These are phyloP conservation scores for Blera fallax DNA, from an alignment of 2,888 invertebrate species.

Conservation along the genomic window DNA sequence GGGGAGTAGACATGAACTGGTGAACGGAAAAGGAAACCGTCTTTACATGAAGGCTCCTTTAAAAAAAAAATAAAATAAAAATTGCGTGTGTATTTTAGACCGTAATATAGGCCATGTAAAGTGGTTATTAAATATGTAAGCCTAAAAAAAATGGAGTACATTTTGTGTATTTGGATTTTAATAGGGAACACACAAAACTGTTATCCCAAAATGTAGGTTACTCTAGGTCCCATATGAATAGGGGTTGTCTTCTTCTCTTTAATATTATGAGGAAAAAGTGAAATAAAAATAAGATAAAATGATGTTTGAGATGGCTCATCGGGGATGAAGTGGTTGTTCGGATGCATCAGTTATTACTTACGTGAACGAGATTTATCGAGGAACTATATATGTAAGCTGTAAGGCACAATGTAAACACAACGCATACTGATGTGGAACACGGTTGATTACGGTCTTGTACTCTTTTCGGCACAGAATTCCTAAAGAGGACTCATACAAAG, in stretches of 20 bases:
- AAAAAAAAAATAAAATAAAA: not conserved
- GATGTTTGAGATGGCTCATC: constrained; percentile 1
- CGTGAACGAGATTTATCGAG: not conserved
- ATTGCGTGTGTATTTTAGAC: not conserved
- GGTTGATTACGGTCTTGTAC: not conserved
- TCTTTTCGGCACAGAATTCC: too few relatives aligned
- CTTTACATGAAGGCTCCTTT: not conserved
- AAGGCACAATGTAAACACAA: not conserved
- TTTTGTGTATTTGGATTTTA: not conserved
- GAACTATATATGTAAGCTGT: not conserved
- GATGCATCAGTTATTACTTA: constrained; percentile 15
- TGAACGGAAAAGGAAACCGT: not conserved
- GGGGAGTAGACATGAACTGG: constrained; percentile 30
- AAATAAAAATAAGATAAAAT: not conserved
- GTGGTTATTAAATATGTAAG: constrained; percentile 47
- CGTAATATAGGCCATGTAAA: constrained; percentile 38
- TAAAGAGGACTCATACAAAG: not conserved
- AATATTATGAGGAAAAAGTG: not conserved
- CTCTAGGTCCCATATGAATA: not conserved
- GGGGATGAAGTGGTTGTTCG: not conserved
- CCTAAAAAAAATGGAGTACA: constrained; percentile 6
- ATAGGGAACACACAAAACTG: constrained; percentile 7
- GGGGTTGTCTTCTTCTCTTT: not conserved
- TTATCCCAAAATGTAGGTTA: not conserved
- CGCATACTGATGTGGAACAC: not conserved